Evolutionary conservation across 2,797 vertebrate genomes (phyloP), one percentile per base, ranked within the genome.

Genomic region (Tarsius wallacei): DNA sequence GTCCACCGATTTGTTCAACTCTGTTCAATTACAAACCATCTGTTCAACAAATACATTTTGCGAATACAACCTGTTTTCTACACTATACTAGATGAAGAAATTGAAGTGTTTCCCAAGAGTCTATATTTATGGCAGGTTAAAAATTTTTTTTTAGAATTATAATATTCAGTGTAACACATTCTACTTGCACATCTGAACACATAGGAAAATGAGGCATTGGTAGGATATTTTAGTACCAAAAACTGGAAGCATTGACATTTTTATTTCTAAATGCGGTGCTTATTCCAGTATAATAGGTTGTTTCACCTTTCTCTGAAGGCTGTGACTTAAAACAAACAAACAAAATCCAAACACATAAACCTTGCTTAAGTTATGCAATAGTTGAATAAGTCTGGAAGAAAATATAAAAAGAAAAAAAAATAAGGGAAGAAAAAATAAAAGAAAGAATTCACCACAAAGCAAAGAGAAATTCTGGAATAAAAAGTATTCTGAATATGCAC

Each of bases 11-110:
- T 87, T 95, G 51, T 82, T 95, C 51, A 83, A n/a, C 4, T 83
- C 5, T 77, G 47, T 81, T 64, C 66, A 88, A 15, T 94, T 61
- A 86, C 57, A 71, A 16, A 26, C 19, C 80, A 96, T 61, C 85
- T 95, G 53, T 36, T 95, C 36, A 64, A 68, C 61, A 73, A 84
- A 83, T 61, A 33, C 22, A 83, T 28, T 76, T 11, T 68, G 28
- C 68, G 55, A 94, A 87, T 5, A 55, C 10, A 93, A 81, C 11
- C 24, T 85, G 10, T 66, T 85, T 64, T 33, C 81, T 81, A 1
- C 13, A 61, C 19, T 64, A 1, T 59, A n/a, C 26, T 77, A 61
- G 22, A 55, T 64, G 26, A 87, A 24, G 19, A 87, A 42, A 87
- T 42, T 71, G 3, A 68, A 66, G 31, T 66, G n/a, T 63, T 91